Conservation (phyloP, 2,113 vertebrate genomes). For the Motacilla alba region DNA sequence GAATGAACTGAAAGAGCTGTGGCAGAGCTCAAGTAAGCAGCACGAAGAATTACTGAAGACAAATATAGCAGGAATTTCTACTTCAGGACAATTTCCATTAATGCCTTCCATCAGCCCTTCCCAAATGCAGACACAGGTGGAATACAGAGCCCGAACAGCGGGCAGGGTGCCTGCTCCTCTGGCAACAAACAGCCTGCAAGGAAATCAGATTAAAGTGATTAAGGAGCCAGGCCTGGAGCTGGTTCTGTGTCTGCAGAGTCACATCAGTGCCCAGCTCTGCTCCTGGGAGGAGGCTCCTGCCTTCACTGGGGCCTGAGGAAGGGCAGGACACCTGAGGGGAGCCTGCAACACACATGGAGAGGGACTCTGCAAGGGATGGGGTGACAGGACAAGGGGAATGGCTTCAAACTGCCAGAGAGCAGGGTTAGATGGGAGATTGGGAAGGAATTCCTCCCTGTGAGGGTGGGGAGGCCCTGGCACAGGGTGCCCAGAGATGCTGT, state of each 20-base stretch:
- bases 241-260: neutral
- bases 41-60: neutral
- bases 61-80: neutral
- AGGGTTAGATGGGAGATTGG: neutral
- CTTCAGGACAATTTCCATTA: neutral
- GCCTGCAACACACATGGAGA: neutral
- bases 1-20: neutral
- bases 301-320: neutral
- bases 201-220: constrained; percentile 37
- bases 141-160: neutral
- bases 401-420: accelerated
- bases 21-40: neutral
- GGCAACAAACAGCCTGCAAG: neutral
- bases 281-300: neutral
- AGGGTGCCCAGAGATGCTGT: neutral
- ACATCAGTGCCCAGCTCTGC: neutral
- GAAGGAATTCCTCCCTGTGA: neutral
- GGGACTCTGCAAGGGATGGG: neutral
- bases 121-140: neutral
- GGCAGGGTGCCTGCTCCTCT: constrained; percentile 3
- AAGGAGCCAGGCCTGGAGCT: neutral
- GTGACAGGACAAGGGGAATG: neutral
- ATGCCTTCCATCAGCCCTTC: neutral
- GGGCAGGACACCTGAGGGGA: neutral
- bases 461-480: neutral